These are phyloP conservation scores for Beris morrisii DNA, from an alignment of 2,888 invertebrate genomes.

Conservation along the genomic window DNA sequence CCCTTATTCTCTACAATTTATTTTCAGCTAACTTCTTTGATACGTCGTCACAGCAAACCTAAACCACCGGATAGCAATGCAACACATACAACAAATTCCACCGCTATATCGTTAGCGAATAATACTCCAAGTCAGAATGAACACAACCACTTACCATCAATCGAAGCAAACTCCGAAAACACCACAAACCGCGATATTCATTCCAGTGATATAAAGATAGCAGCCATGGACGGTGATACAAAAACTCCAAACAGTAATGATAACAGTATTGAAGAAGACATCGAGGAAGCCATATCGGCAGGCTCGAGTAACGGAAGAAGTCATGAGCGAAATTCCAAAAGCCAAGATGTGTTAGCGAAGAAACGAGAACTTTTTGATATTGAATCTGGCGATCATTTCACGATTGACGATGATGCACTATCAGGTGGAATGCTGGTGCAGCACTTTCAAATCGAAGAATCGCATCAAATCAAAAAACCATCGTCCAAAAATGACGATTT, in stretches of 20 bases:
- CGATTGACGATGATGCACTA: constrained; percentile 52
- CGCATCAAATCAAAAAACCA: neutral
- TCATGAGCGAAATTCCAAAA: constrained; percentile 35
- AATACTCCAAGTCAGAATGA: constrained; percentile 9
- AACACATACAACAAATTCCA: neutral
- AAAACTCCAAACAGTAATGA: constrained; percentile 39
- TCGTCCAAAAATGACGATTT: constrained; percentile 2
- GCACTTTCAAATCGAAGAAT: constrained; percentile 46
- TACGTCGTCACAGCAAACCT: constrained; percentile 45
- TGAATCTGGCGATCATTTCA: constrained; percentile 43
- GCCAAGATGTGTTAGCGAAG: constrained; percentile 32
- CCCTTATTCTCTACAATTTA: no score
- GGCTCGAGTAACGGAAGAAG: constrained; percentile 38
- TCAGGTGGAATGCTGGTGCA: constrained; percentile 52
- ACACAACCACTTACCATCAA: neutral
- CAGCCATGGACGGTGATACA: constrained; percentile 30
- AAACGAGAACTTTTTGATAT: constrained; percentile 38
- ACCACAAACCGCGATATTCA: constrained; percentile 6
- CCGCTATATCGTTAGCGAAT: constrained; percentile 14
- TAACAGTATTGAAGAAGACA: constrained; percentile 54
- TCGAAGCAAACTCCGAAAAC: neutral
- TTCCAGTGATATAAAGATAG: constrained; percentile 11
- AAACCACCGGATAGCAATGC: constrained; percentile 7
- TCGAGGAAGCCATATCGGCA: constrained; percentile 50
- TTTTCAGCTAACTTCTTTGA: constrained; percentile 52